Percentiles rank a stretch among this genome's conserved stretches.
Evolutionary conservation across 2,888 invertebrate species (phyloP).

Genomic region (Aleiodes leptofemur): DNA sequence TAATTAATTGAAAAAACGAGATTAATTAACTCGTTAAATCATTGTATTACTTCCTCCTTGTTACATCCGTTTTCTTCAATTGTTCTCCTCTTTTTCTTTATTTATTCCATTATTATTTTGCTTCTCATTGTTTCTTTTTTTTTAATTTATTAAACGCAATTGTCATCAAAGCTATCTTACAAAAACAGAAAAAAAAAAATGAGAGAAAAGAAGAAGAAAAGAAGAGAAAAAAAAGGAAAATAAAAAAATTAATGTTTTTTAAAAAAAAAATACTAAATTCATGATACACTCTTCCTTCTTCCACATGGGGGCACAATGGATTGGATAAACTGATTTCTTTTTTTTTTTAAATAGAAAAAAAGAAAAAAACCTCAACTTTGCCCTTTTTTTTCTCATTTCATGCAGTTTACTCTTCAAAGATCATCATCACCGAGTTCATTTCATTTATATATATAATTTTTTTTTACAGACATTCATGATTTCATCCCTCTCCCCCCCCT

Average conservation of each 20-base stretch:
- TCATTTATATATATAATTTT: slow-evolving; percentile 24
- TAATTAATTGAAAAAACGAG: slow-evolving; percentile 18
- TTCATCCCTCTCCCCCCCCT: slow-evolving; percentile 39
- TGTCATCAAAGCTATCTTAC: slow-evolving; percentile 50
- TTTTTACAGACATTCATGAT: slow-evolving; percentile 51
- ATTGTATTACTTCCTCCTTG: too few species aligned
- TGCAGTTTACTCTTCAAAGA: background rate
- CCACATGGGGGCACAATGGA: too few species aligned
- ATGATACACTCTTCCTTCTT: slow-evolving; percentile 5
- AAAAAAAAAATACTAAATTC: slow-evolving; percentile 34
- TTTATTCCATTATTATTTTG: background rate
- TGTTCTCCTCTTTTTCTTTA: background rate
- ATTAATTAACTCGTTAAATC: slow-evolving; percentile 4
- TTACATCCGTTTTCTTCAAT: background rate
- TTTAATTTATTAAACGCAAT: slow-evolving; percentile 31
- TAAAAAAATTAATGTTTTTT: background rate
- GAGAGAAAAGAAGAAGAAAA: slow-evolving; percentile 30
- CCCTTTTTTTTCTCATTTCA: background rate
- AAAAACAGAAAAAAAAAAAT: slow-evolving; percentile 49
- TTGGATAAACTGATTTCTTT: background rate
- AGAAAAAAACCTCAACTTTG: background rate
- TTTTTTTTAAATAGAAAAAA: background rate
- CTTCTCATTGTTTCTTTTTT: background rate
- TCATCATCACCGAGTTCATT: slow-evolving; percentile 7
- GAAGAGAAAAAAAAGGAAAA: slow-evolving; percentile 32